Base-by-base conservation (phyloP, 37 sponge, comb jelly and placozoan species). In the Theonella swinhoei region DNA sequence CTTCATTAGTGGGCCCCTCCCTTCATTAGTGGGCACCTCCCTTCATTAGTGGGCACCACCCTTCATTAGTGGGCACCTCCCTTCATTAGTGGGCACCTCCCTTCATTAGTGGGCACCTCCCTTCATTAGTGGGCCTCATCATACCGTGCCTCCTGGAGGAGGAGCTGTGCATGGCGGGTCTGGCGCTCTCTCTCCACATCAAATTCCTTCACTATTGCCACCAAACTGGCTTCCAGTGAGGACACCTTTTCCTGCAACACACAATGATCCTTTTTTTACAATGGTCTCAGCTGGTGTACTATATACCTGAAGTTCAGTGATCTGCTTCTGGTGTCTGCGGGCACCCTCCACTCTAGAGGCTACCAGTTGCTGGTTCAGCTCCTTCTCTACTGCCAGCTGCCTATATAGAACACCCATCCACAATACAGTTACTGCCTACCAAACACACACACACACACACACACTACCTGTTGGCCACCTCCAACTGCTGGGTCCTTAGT, bases 171-270 rank as follows among this genome's bases (percentile, higher is more conserved):
- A 14, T 17, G 54, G 54, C 11, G 14, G 7, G 54, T 35, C 37
- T 79, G 38, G 47, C 29, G 28, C 17, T 79, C 43, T 42, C 58
- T 90, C 62, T 96, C 97, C 54, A 85, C 72, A 42, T 94, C 92
- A 78, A 96, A 82, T 23, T 90, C 89, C 39, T 60, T 83, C 64
- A 91, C 85, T 62, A 88, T 31, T 7, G 75, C 60, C 32, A 70
- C 81, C 70, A 95, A 68, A 26, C 86, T 62, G 26, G 75, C 72
- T 47, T 95, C 92, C 67, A 95, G 42, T 3, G 70, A 24, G 14
- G 42, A 30, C 39, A 88, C 87, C 34, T 93, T 88, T 1, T 76
- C 84, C 67, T 88, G 86, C n/a, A 76, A 39, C 69, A n/a, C n/a
- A n/a, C n/a, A n/a, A n/a, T n/a, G n/a, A n/a, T n/a, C n/a, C n/a